phyloP scores from a whole-genome alignment of 2,113 vertebrate genomes.

The Noctilio leporinus region DNA sequence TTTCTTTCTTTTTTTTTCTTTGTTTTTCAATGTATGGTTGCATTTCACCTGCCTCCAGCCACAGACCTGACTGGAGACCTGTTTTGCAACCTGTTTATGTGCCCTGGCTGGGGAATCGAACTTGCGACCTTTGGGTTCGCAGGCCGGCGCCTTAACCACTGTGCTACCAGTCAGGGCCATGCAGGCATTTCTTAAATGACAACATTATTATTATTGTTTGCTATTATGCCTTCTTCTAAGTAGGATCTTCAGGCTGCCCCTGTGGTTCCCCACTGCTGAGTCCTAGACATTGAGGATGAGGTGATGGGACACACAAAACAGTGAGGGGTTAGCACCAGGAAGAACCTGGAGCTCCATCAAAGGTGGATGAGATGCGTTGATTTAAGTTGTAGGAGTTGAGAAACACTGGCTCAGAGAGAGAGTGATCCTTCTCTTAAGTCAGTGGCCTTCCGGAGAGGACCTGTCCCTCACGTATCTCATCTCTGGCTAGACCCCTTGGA shows the following conservation, averaged over 20 bases:
- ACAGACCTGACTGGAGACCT: too few relatives aligned
- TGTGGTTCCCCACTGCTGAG: rapidly evolving
- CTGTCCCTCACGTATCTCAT: neutral
- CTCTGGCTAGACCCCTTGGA: neutral
- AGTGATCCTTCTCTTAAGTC: neutral
- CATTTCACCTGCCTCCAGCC: too few relatives aligned
- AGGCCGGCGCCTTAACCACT: too few relatives aligned
- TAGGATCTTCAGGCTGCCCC: neutral
- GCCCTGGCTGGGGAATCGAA: too few relatives aligned
- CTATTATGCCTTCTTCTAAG: neutral
- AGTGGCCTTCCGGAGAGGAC: neutral
- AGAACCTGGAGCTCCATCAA: neutral
- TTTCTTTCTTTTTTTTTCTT: too few relatives aligned
- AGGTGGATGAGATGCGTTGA: neutral
- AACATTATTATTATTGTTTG: neutral
- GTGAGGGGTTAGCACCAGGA: neutral
- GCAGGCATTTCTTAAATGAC: neutral
- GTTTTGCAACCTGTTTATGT: too few relatives aligned
- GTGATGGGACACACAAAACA: neutral
- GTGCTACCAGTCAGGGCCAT: too few relatives aligned
- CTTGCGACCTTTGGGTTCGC: too few relatives aligned
- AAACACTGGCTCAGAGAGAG: neutral
- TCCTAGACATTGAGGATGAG: neutral
- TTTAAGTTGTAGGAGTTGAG: neutral
- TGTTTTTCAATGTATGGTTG: too few relatives aligned